phyloP scores from a whole-genome alignment of 2,888 invertebrate species.

The Beris chalybata region DNA sequence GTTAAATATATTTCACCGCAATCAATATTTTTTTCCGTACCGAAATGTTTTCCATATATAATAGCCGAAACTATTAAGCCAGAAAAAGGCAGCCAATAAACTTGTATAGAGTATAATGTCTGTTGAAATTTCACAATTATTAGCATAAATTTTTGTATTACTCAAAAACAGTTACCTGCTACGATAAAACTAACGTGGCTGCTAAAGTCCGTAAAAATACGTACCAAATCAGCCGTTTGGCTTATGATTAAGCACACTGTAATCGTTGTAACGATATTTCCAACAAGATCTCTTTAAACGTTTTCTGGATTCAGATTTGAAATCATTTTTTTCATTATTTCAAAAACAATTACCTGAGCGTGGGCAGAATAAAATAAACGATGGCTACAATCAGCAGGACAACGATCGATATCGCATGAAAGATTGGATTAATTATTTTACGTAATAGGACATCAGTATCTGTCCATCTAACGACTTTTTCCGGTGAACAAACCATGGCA shows the following conservation, averaged over 20 bases:
- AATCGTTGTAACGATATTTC: slow-evolving; percentile 83
- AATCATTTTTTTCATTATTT: not conserved
- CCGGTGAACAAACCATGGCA: slow-evolving; percentile 74
- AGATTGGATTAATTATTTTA: slow-evolving; percentile 75
- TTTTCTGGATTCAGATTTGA: not conserved
- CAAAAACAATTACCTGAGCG: slow-evolving; percentile 60
- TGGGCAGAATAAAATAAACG: slow-evolving; percentile 81
- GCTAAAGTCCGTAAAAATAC: slow-evolving; percentile 78
- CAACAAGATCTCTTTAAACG: slow-evolving; percentile 66
- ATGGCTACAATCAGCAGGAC: slow-evolving; percentile 73
- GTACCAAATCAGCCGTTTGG: slow-evolving; percentile 76
- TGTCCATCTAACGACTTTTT: slow-evolving; percentile 71
- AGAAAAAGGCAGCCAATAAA: slow-evolving; percentile 79
- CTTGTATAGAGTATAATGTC: slow-evolving; percentile 78
- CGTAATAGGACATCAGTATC: slow-evolving; percentile 73
- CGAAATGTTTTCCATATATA: slow-evolving; percentile 88
- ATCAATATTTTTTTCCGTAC: slow-evolving; percentile 50
- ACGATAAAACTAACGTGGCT: slow-evolving; percentile 79
- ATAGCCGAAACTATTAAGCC: slow-evolving; percentile 83
- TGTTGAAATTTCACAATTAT: slow-evolving; percentile 55
- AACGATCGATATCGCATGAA: slow-evolving; percentile 72
- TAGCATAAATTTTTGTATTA: not conserved
- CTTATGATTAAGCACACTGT: slow-evolving; percentile 75
- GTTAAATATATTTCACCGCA: slow-evolving; percentile 11
- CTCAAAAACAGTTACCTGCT: slow-evolving; percentile 63